Percentiles rank a stretch among this genome's conserved stretches.
phyloP scores from a whole-genome alignment of 2,113 vertebrate species.

The Fulmarus glacialis region DNA sequence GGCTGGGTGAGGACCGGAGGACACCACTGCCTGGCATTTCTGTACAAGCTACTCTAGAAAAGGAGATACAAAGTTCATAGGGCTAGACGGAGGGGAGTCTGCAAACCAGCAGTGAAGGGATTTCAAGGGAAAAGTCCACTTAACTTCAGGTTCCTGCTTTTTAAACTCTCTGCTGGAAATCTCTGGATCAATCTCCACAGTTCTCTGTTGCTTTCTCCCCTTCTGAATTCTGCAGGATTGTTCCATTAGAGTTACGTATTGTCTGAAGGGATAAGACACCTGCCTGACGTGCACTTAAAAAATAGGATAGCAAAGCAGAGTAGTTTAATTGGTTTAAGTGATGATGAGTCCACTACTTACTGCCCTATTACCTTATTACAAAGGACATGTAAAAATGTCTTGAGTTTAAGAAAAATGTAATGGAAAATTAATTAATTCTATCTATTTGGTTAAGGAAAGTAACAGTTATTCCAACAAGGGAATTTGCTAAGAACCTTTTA shows the following conservation, averaged over 20 bases:
- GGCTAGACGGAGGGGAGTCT: not conserved
- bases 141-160: not conserved
- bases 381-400: not conserved
- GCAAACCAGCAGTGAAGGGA: not conserved
- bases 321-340: not conserved
- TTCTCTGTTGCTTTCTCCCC: not conserved
- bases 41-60: too few relatives aligned
- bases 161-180: not conserved
- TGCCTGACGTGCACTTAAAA: not conserved
- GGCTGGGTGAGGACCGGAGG: too few relatives aligned
- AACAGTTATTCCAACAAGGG: constrained; percentile 33
- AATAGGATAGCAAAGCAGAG: not conserved
- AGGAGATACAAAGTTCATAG: not conserved
- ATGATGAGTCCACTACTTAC: constrained; percentile 23
- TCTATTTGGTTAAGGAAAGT: constrained; percentile 41
- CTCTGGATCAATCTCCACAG: not conserved
- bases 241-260: not conserved
- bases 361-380: constrained; percentile 22
- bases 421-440: constrained; percentile 30
- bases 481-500: constrained; percentile 50
- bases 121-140: not conserved
- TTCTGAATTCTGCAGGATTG: not conserved
- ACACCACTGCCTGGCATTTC: too few relatives aligned
- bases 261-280: not conserved
- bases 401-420: not conserved